Base-by-base conservation (phyloP, 2,888 invertebrate genomes). In the Synergus japonicus region DNA sequence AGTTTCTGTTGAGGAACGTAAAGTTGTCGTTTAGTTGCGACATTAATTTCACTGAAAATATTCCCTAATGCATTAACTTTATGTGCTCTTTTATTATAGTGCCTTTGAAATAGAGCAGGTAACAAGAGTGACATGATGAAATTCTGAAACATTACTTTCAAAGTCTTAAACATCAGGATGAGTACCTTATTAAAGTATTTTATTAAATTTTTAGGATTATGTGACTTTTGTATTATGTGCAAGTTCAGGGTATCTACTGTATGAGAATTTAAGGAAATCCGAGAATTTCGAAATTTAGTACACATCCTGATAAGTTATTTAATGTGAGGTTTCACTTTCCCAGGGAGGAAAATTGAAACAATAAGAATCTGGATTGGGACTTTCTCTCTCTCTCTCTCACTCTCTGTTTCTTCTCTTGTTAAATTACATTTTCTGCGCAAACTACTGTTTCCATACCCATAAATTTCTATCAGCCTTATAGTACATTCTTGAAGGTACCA, bases 11-110 rank as follows among this genome's bases (percentile, higher is more conserved):
- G 22, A 60, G 60, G 4, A 22, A 29, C 13, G 22, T 60, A 60
- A 60, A 60, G 10, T 60, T 60, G 12, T 22, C 60, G 22, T 60
- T 60, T 60, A 13, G 22, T 12, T 60, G 60, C 13, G 60, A 60
- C 60, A 60, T 60, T 29, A 60, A 60, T 60, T 60, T 60, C 22
- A 60, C 18, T 60, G 12, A 22, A 60, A 60, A 29, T 60, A 60
- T 60, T 60, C 29, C 60, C 60, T 22, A 60, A 60, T 60, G 60
- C 60, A 22, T 60, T 60, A 60, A 29, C 60, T 60, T 60, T 60
- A 22, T 60, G 13, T 22, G 60, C 18, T 60, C 60, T 60, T 60
- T 22, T 60, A 60, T 60, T 22, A 60, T 18, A 29, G 60, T 10
- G 4, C 4, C 13, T 60, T 29, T 12, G 60, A 60, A 60, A 29